phyloP scores from a whole-genome alignment of 2,113 vertebrate genomes.

The Xiphophorus maculatus region DNA sequence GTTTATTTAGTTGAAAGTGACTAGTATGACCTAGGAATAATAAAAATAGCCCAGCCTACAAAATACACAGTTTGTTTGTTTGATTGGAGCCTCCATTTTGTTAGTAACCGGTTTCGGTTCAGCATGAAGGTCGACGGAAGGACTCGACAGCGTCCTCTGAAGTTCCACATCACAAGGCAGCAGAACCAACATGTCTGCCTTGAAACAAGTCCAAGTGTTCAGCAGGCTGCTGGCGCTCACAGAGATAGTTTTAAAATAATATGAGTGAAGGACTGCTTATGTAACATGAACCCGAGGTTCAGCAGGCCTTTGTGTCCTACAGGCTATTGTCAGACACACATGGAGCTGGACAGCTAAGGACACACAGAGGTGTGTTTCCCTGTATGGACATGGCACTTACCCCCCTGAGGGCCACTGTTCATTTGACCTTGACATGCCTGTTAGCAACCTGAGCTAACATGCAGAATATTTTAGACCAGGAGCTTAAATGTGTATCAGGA shows the following conservation, averaged over 20 bases:
- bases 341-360: background rate
- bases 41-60: no score
- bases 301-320: slow-evolving; percentile 3
- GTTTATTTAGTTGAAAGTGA: no score
- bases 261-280: background rate
- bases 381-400: background rate
- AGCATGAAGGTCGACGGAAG: background rate
- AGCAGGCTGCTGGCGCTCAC: no score
- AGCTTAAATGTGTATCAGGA: no score
- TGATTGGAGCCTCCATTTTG: background rate
- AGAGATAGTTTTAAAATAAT: no score
- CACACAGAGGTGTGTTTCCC: background rate
- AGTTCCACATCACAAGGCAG: no score
- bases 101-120: background rate
- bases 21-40: no score
- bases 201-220: no score
- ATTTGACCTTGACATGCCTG: background rate
- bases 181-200: no score
- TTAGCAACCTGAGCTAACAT: background rate
- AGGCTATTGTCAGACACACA: background rate
- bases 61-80: no score
- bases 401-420: background rate
- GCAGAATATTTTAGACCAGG: no score
- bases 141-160: background rate
- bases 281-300: background rate